phyloP scores from a whole-genome alignment of 1,140 invertebrate genomes.

The Hylyphantes graminicola region DNA sequence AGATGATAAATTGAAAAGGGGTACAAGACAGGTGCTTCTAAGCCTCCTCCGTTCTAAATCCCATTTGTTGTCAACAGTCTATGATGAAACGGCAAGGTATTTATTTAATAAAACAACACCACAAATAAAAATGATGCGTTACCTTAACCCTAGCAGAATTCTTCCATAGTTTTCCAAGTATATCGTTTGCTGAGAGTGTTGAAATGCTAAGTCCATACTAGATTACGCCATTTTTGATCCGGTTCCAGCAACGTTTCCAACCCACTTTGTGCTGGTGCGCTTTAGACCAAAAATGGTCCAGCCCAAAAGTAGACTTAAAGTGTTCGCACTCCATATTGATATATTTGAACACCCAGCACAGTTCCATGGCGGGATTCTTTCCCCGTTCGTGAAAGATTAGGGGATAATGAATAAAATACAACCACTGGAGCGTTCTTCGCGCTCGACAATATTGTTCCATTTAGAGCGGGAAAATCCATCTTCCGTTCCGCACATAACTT shows the following conservation, averaged over 20 bases:
- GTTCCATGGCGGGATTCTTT: neutral
- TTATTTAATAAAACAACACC: conserved; percentile 1
- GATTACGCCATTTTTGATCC: too few relatives aligned
- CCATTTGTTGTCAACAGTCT: conserved; percentile 31
- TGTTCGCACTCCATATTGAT: too few relatives aligned
- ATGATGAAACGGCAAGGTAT: neutral
- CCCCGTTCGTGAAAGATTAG: conserved; percentile 8
- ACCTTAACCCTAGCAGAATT: neutral
- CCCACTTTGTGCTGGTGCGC: too few relatives aligned
- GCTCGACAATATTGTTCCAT: conserved; percentile 42
- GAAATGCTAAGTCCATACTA: too few relatives aligned
- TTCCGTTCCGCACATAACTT: conserved; percentile 45
- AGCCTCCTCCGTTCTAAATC: conserved; percentile 11
- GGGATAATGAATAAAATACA: conserved; percentile 47
- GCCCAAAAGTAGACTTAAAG: too few relatives aligned
- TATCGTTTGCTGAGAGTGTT: too few relatives aligned
- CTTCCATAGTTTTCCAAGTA: too few relatives aligned
- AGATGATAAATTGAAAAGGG: conserved; percentile 11
- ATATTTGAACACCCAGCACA: too few relatives aligned
- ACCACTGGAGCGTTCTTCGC: conserved; percentile 13
- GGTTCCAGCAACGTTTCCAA: too few relatives aligned
- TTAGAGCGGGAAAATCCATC: conserved; percentile 47
- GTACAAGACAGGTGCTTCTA: neutral
- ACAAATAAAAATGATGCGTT: neutral
- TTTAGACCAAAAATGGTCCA: too few relatives aligned